A percentile compares a stretch with the other conserved stretches of the same genome.
phyloP scores from a whole-genome alignment of 2,797 vertebrate genomes.

The Myripristis murdjan region DNA sequence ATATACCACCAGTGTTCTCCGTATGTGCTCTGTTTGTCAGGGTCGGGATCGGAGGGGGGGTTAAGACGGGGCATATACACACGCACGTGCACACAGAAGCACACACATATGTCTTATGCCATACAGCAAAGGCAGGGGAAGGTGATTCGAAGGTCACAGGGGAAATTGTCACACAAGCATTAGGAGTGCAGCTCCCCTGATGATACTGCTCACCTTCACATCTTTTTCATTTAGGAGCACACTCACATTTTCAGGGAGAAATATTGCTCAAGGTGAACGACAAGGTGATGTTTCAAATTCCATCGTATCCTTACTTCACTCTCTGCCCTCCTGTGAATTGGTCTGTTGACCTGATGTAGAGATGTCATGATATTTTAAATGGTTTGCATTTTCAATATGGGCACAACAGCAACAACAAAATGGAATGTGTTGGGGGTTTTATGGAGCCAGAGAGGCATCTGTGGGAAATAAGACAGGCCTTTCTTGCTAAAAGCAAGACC shows the following conservation, averaged over 20 bases:
- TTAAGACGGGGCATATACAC: neutral
- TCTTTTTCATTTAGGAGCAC: constrained; percentile 55
- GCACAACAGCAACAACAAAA: no score
- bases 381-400: neutral
- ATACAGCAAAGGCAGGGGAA: constrained; percentile 38
- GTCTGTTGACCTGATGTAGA: neutral
- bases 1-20: constrained; percentile 16
- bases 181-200: constrained; percentile 58
- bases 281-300: constrained; percentile 30
- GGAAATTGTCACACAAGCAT: constrained; percentile 63
- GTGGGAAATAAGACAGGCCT: neutral
- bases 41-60: neutral
- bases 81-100: neutral
- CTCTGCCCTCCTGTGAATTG: neutral
- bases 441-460: neutral
- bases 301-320: constrained; percentile 11
- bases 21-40: constrained; percentile 14
- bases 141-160: constrained; percentile 69
- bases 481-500: constrained; percentile 2
- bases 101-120: neutral
- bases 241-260: constrained; percentile 1
- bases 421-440: neutral
- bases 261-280: constrained; percentile 50
- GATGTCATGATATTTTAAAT: neutral
- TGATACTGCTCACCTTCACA: constrained; percentile 65